Base-by-base conservation (phyloP, 2,888 invertebrate genomes). In the Ariolimax columbianus region DNA sequence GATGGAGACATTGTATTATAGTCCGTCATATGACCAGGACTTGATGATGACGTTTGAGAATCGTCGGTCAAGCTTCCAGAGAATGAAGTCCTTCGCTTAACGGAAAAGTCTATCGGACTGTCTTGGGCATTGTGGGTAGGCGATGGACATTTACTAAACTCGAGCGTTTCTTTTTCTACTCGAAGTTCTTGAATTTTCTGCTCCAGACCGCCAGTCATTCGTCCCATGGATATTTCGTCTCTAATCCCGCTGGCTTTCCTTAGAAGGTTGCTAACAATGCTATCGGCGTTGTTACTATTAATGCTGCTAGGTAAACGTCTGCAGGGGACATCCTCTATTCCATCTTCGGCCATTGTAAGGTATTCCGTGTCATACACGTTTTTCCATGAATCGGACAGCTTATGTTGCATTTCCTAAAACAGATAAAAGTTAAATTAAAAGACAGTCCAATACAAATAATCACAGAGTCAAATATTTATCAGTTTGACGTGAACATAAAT, bases 41-140 rank as follows among this genome's bases (percentile, higher is more conserved):
- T 87, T 30, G 86, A 84, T 17, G 84, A 86, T 1, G 87, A 86
- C 0, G 84, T 80, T n/a, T 77, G 73, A 7, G 87, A 87, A 70
- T 87, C 87, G 55, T 87, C 87, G 1, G 82, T 84, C 59, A 87
- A 72, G 40, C 86, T 87, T 40, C 84, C 87, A 2, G 86, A 87
- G 55, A 84, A 82, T 30, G 87, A 87, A 30, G 82, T 84, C 59
- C 87, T 47, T 6, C 87, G 78, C 47, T 79, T 82, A 11, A 86
- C 79, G 11, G 87, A 87, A 66, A 87, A 87, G 83, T 87, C 87
- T 30, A 87, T 59, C 6, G 87, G 87, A 26, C 82, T 84, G 80
- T 87, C 87, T 55, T 87, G 87, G 40, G 75, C 75, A 19, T 38
- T 81, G 30, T 33, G 38, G 9, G 40, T 33, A 30, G 75, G 75